These are phyloP conservation scores for Microdon myrmicae DNA, from an alignment of 2,888 invertebrate species.

Conservation along the genomic window DNA sequence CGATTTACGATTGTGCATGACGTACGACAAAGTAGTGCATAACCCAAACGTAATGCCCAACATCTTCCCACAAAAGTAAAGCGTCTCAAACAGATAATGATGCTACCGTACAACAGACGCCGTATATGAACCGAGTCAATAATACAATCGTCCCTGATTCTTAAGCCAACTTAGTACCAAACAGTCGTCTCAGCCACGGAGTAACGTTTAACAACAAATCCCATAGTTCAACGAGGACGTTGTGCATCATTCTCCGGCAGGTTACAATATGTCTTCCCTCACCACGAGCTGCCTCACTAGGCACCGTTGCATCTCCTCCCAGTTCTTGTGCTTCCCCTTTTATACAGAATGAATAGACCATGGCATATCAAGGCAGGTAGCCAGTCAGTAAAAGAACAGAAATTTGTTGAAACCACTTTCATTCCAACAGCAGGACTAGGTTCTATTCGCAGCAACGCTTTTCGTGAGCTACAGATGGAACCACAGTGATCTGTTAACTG, in stretches of 20 bases:
- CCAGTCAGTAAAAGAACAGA: conserved; percentile 6
- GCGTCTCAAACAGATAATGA: conserved; percentile 4
- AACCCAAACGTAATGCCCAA: conserved; percentile 7
- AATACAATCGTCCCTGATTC: not conserved
- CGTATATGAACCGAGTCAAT: conserved; percentile 1
- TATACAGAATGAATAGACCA: conserved; percentile 8
- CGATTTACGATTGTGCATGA: conserved; percentile 14
- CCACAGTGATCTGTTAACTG: conserved; percentile 15
- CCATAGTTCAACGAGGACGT: conserved; percentile 17
- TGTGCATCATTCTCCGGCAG: too few species aligned
- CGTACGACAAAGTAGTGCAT: conserved; percentile 3
- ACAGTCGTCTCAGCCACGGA: too few species aligned
- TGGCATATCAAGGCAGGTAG: conserved; percentile 5
- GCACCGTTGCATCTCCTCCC: conserved; percentile 1
- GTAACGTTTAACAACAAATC: conserved; percentile 8
- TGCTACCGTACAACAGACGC: conserved; percentile 4
- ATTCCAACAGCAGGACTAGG: conserved; percentile 13
- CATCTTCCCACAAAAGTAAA: conserved; percentile 12
- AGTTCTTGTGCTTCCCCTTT: conserved; percentile 14
- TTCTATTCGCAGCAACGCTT: conserved; percentile 15
- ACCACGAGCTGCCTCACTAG: conserved; percentile 4
- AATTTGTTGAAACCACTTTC: conserved; percentile 19
- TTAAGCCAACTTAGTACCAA: too few species aligned
- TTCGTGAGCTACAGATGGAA: conserved; percentile 11
- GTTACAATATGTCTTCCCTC: conserved; percentile 15